Evolutionary conservation across 2,888 invertebrate genomes (phyloP).

Genomic region (Ecdyonurus torrentis): DNA sequence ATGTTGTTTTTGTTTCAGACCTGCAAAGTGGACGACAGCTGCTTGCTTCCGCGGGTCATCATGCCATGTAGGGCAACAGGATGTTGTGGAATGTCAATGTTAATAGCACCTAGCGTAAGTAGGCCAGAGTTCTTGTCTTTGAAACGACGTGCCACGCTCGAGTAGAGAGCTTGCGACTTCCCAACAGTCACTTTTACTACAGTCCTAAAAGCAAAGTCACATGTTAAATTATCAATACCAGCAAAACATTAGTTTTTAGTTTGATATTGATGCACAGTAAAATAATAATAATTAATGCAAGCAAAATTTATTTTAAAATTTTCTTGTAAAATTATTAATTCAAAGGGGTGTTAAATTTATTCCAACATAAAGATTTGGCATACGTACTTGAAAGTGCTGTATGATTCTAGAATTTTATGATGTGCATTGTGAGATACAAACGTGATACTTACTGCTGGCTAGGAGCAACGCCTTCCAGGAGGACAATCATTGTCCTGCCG

Average conservation of each 20-base stretch:
- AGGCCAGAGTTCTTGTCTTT: slow-evolving; percentile 68
- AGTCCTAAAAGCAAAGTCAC: too few relatives aligned
- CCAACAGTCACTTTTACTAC: slow-evolving; percentile 87
- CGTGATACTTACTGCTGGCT: slow-evolving; percentile 70
- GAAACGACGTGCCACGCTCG: slow-evolving; percentile 56
- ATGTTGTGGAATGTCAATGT: slow-evolving; percentile 94
- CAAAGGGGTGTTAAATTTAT: too few relatives aligned
- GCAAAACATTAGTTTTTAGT: too few relatives aligned
- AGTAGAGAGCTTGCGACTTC: slow-evolving; percentile 82
- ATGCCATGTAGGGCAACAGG: slow-evolving; percentile 96
- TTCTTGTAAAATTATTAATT: too few relatives aligned
- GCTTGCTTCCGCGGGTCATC: slow-evolving; percentile 89
- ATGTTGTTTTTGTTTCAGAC: too few relatives aligned
- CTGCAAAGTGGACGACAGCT: slow-evolving; percentile 82
- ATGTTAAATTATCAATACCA: too few relatives aligned
- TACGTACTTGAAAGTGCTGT: too few relatives aligned
- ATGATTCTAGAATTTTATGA: not conserved
- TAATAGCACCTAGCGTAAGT: slow-evolving; percentile 73
- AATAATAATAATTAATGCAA: too few relatives aligned
- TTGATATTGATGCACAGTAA: too few relatives aligned
- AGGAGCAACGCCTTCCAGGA: slow-evolving; percentile 79
- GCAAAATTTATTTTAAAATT: too few relatives aligned
- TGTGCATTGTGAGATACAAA: slow-evolving; percentile 7
- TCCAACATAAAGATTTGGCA: too few relatives aligned
- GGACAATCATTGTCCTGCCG: slow-evolving; percentile 78